Evolutionary conservation across 2,113 vertebrate genomes (phyloP), one percentile per base, ranked within the genome.

Genomic region (Tichodroma muraria): DNA sequence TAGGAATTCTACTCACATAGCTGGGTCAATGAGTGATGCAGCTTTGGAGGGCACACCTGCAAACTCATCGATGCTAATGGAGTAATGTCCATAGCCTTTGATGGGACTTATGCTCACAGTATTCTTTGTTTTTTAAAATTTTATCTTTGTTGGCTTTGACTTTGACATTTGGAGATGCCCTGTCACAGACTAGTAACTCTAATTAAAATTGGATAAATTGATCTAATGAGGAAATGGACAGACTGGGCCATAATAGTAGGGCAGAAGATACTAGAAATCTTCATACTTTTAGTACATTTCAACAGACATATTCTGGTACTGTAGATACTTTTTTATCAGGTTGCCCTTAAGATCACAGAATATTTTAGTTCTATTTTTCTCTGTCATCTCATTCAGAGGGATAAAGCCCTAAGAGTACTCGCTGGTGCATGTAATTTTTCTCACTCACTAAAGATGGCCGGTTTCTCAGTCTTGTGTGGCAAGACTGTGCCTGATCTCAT

Each of bases 31-130:
- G 56, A 19, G 25, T 33, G 57, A 76, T 60, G 22, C 49, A 76
- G 68, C 68, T 73, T 83, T 90, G 77, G 49, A 80, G 24, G 12
- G 22, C 15, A 10, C 38, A 63, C 16, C 31, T 81, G 16, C 10
- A 47, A 59, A 60, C 8, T 79, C 37, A 40, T 18, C 0, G 0
- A 30, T 50, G 37, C 19, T 7, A 6, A 15, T 23, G 65, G 19
- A 64, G 35, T 24, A 60, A 66, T 52, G 27, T 75, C 71, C 5
- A 8, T 31, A 38, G 60, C 8, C 17, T 79, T 71, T 89, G n/a
- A 15, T 89, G 56, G 28, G 49, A 85, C 15, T 68, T 65, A 50
- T 45, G 15, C 21, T 78, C 35, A 42, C 22, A 33, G 18, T 66
- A 38, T 66, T 88, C 15, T 64, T 35, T 64, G 6, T 6, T 66